Conservation (phyloP, 2,113 vertebrate genomes). For the Notarius quadriscutis region DNA sequence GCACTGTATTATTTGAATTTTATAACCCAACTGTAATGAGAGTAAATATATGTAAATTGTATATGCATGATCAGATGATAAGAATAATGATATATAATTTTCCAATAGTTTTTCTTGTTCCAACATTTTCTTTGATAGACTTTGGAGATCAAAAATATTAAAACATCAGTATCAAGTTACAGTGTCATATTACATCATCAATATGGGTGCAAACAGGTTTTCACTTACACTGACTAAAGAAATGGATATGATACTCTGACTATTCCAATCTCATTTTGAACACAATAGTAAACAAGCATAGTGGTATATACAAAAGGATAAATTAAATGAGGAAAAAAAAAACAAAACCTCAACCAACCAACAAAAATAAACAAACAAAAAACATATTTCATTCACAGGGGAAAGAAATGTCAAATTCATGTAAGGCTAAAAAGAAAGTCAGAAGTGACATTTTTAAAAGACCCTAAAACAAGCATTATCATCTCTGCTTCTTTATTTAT, state of each 20-base stretch:
- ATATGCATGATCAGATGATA: neutral
- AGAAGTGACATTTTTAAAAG: slow-evolving; percentile 7
- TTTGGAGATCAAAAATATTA: slow-evolving; percentile 15
- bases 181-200: slow-evolving; percentile 4
- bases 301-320: slow-evolving; percentile 70
- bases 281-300: slow-evolving; percentile 35
- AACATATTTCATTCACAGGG: slow-evolving; percentile 50
- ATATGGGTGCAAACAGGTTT: neutral
- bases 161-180: slow-evolving; percentile 12
- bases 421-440: slow-evolving; percentile 49
- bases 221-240: neutral
- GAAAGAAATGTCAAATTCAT: slow-evolving; percentile 58
- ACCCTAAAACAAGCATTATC: slow-evolving; percentile 5
- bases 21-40: neutral
- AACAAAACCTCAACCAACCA: neutral
- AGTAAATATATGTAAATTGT: slow-evolving; percentile 19
- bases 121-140: neutral
- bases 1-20: neutral
- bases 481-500: slow-evolving; percentile 3
- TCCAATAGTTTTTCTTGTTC: slow-evolving; percentile 1
- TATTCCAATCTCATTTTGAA: slow-evolving; percentile 5
- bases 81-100: neutral
- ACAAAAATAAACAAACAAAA: neutral
- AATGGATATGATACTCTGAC: neutral
- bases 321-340: slow-evolving; percentile 59